Percentiles rank a stretch among this genome's conserved stretches.
phyloP scores from a whole-genome alignment of 1,140 invertebrate species.

The Theocolax elegans region DNA sequence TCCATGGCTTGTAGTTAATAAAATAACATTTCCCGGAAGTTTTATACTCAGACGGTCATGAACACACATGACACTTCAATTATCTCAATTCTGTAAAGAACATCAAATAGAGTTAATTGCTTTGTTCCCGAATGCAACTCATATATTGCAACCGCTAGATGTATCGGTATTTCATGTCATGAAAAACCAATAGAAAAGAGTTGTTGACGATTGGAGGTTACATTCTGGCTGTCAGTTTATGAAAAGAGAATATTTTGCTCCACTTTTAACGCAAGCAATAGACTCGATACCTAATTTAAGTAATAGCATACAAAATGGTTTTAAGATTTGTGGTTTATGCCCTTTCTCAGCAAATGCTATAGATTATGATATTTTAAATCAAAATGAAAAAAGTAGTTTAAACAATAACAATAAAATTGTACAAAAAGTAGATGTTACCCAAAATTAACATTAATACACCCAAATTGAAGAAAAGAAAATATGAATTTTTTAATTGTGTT shows the following conservation, averaged over 20 bases:
- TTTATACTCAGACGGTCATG: conserved; percentile 53
- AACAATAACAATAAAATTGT: too few relatives aligned
- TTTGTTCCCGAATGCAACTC: conserved; percentile 55
- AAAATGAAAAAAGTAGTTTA: too few relatives aligned
- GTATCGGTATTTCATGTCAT: conserved; percentile 54
- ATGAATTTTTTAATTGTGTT: too few relatives aligned
- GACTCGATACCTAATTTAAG: conserved; percentile 18
- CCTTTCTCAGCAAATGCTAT: conserved; percentile 42
- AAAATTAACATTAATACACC: too few relatives aligned
- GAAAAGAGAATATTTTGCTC: too few relatives aligned
- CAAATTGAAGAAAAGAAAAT: too few relatives aligned
- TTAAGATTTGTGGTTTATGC: conserved; percentile 45
- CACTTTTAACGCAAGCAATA: conserved; percentile 42
- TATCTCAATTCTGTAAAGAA: conserved; percentile 49
- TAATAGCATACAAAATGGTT: conserved; percentile 46
- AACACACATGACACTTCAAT: conserved; percentile 48
- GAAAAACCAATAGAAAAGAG: too few relatives aligned
- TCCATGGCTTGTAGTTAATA: conserved; percentile 26
- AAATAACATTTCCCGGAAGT: conserved; percentile 40
- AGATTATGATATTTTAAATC: too few relatives aligned
- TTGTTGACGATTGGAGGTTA: too few relatives aligned
- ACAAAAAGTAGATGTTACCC: too few relatives aligned
- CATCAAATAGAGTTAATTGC: conserved; percentile 51
- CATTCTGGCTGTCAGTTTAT: conserved; percentile 41
- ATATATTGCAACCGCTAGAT: too few relatives aligned